Conservation (phyloP, 2,888 invertebrate species). For the Drosophila falleni region DNA sequence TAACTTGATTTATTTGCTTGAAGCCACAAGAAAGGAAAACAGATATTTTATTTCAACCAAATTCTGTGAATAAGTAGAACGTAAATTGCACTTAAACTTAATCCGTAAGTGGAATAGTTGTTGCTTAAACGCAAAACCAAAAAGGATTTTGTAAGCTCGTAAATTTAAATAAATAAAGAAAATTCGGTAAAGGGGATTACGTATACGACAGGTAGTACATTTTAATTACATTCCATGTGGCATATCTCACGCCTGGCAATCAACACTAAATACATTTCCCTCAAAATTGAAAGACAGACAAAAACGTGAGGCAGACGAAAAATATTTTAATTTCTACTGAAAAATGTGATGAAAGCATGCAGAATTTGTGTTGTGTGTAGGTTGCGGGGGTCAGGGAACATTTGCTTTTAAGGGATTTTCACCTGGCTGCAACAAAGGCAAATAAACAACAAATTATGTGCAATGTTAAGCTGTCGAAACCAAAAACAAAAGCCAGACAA, state of each 20-base stretch:
- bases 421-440: constrained; percentile 10
- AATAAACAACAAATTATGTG: constrained; percentile 14
- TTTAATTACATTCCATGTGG: constrained; percentile 38
- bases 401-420: constrained; percentile 7
- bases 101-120: constrained; percentile 1
- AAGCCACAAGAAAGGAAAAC: neutral
- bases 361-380: neutral
- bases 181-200: constrained; percentile 2
- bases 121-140: neutral
- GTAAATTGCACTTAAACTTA: constrained; percentile 3
- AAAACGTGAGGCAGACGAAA: neutral
- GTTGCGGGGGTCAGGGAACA: neutral
- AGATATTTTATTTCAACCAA: neutral
- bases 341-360: constrained; percentile 1
- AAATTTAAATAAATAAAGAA: constrained; percentile 4
- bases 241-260: constrained; percentile 5
- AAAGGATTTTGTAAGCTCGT: neutral
- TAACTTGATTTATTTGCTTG: constrained; percentile 53
- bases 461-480: constrained; percentile 18
- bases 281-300: neutral
- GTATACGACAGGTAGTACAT: constrained; percentile 16
- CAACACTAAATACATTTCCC: constrained; percentile 10
- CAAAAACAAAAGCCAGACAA: constrained; percentile 29
- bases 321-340: constrained; percentile 6
- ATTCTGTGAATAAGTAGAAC: neutral